Percentiles rank a stretch among this genome's conserved stretches.
Evolutionary conservation across 2,888 invertebrate genomes (phyloP).

Genomic region (Andrena fulva): DNA sequence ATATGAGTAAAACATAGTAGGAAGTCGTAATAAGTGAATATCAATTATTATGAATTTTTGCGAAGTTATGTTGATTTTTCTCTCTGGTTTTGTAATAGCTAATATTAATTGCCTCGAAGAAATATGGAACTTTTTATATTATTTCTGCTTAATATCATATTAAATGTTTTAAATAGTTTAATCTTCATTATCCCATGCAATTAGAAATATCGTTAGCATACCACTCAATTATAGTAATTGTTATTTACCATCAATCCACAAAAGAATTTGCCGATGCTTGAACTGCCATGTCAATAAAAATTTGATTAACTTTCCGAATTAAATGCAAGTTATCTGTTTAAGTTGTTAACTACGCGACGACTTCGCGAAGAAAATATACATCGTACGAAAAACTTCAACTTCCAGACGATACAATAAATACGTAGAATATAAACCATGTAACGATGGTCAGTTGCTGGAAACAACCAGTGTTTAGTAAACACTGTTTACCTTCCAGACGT

Average conservation of each 20-base stretch:
- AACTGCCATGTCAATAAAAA: too few species aligned
- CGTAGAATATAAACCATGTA: background rate
- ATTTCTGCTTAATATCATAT: background rate
- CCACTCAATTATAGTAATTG: too few species aligned
- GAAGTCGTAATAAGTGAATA: too few species aligned
- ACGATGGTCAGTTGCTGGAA: background rate
- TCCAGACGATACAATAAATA: background rate
- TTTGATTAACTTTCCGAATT: background rate
- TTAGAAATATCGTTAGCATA: background rate
- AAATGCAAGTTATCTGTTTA: background rate
- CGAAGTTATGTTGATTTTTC: background rate
- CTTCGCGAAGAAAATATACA: background rate
- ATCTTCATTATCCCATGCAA: too few species aligned
- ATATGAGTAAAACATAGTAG: too few species aligned
- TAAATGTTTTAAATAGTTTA: too few species aligned
- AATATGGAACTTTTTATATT: too few species aligned
- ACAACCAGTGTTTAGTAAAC: conserved; percentile 38
- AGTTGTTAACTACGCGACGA: background rate
- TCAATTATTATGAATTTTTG: background rate
- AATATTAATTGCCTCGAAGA: too few species aligned
- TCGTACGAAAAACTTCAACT: background rate
- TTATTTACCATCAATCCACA: too few species aligned
- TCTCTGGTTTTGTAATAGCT: too few species aligned
- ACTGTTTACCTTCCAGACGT: background rate
- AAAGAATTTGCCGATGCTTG: too few species aligned